Base-by-base conservation (phyloP, 1,140 invertebrate species). In the Camponotus pennsylvanicus region DNA sequence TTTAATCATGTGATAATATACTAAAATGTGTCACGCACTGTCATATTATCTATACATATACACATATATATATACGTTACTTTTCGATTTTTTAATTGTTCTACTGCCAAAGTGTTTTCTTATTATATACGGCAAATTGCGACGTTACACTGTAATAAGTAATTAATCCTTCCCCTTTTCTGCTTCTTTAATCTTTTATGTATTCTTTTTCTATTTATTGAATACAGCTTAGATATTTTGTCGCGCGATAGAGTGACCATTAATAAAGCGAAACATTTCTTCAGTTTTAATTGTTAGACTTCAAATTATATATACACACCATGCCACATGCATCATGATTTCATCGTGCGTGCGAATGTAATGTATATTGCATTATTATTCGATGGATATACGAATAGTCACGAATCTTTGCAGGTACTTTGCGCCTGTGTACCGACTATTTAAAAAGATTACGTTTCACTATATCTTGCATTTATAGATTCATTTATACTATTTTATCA, bases 91-190 rank as follows among this genome's bases (percentile, higher is more conserved):
- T 86, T 49, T 83, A 57, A 88, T 90, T 86, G 86, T 90, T 90
- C 86, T 90, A 90, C 89, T 90, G 89, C 89, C 89, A 90, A 90
- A 90, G 79, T 69, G 78, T 90, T 66, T 52, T 87, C 76, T 90
- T 90, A 87, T 90, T 87, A 83, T 87, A 83, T 90, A 90, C 73
- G 77, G 64, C 73, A 90, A 83, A 75, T 34, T 88, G 77, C 55
- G 71, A 85, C 73, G 61, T 52, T 86, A 89, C 66, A 64, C 73
- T 90, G 55, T 88, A 45, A 45, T 45, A 90, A 88, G 71, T 84
- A 79, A 85, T 63, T 37, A 32, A 52, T 5, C 1, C 15, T 52
- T 7, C 15, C 4, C 11, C 45, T 13, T 52, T 52, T 61, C 88
- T 69, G 78, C 89, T 90, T 86, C 77, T 90, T 88, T 75, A 88